A percentile compares a stretch with the other conserved stretches of the same genome.
phyloP scores from a whole-genome alignment of 1,140 invertebrate species.

The Schlechtendalia chinensis region DNA sequence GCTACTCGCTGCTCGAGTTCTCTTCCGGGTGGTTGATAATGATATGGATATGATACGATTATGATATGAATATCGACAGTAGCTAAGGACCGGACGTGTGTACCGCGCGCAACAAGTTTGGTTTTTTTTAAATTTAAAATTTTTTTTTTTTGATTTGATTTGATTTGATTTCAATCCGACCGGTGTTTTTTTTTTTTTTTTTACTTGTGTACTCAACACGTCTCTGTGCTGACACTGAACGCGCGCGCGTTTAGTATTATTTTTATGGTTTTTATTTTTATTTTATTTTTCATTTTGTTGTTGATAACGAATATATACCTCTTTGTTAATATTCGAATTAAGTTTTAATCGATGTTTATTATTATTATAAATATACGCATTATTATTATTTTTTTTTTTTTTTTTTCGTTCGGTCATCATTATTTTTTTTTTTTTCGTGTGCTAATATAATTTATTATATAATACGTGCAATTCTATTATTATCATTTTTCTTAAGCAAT shows the following conservation, averaged over 20 bases:
- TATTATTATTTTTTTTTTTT: conserved; percentile 3
- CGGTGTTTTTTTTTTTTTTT: neutral
- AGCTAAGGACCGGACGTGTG: no score
- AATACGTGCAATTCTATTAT: conserved; percentile 45
- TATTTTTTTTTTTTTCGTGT: conserved; percentile 9
- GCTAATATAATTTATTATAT: conserved; percentile 25
- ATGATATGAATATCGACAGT: no score
- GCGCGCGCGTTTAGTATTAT: conserved; percentile 8
- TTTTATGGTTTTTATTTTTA: no score
- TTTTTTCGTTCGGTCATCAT: conserved; percentile 33
- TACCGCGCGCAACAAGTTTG: no score
- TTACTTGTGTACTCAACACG: no score
- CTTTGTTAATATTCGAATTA: conserved; percentile 41
- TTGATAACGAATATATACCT: conserved; percentile 28
- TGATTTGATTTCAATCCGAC: no score
- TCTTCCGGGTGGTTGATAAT: no score
- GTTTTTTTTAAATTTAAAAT: no score
- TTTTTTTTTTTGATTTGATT: no score
- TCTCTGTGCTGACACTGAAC: no score
- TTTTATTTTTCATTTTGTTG: conserved; percentile 2
- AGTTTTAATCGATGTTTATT: conserved; percentile 22
- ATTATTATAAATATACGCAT: conserved; percentile 2
- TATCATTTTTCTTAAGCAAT: conserved; percentile 4
- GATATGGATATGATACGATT: no score
- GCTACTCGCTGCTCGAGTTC: no score